Base-by-base conservation (phyloP, 2,888 invertebrate genomes). In the Dryobota labecula region DNA sequence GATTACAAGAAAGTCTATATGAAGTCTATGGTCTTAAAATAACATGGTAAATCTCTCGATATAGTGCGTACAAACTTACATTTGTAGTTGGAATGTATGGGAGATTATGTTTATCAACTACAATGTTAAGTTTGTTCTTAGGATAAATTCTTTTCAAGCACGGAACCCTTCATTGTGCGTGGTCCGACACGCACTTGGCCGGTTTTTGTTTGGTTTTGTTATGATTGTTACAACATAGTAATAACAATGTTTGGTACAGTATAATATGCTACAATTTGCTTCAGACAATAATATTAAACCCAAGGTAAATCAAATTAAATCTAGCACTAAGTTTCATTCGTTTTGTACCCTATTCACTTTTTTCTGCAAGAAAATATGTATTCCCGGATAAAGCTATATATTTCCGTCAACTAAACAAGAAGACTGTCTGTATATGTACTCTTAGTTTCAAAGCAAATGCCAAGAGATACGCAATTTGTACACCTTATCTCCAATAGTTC, bases 381-480 rank as follows among this genome's bases (percentile, higher is more conserved):
- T 36, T 18, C 38, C 9, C 15, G 7, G 18, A 56, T 36, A 56
- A 47, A 68, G 47, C 30, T 56, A 67, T 67, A 54, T 33, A 27
- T 68, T 69, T 41, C n/a, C 36, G 47, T 72, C 47, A 76, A n/a
- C 20, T 76, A 7, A 76, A 47, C 18, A 69, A 38, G 27, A n/a
- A 71, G 27, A 51, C 18, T 43, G 27, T 49, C 36, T 36, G 36
- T 43, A 15, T 11, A 53, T n/a, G 24, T 2, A 66, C 18, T 18
- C 24, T 61, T 24, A 56, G 15, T 71, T 58, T 51, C 43, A 49
- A 73, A 73, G 57, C 30, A 61, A 79, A 47, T 45, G 18, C 54
- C 27, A 56, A 27, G 69, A 13, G 72, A 13, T 69, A 67, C 33
- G 49, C 38, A 69, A 76, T 68, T 18, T 54, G 20, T 68, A 60